phyloP scores from a whole-genome alignment of 2,113 vertebrate genomes.

The Cinclus mexicanus region DNA sequence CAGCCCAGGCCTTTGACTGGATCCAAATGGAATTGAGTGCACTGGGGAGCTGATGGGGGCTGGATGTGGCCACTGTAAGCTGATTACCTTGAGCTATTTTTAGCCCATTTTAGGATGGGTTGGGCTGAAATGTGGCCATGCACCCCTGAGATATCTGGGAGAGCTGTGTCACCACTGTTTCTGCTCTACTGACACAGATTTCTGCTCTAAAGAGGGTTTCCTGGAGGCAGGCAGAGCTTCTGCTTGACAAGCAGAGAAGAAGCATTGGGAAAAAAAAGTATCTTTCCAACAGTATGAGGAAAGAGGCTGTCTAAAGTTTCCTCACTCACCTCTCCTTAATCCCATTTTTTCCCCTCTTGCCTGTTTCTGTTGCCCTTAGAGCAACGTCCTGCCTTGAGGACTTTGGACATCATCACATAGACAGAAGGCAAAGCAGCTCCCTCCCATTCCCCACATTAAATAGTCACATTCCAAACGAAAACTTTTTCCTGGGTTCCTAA shows the following conservation, averaged over 20 bases:
- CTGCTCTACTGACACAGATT: not conserved
- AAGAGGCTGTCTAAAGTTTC: not conserved
- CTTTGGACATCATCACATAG: fast-evolving
- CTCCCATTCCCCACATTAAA: not conserved
- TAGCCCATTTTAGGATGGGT: not conserved
- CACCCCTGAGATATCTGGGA: not conserved
- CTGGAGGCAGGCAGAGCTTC: not conserved
- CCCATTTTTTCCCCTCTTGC: not conserved
- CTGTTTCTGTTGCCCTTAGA: not conserved
- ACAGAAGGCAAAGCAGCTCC: not conserved
- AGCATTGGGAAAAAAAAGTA: not conserved
- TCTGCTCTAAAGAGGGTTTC: not conserved
- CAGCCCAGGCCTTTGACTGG: not conserved
- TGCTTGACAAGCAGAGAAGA: not conserved
- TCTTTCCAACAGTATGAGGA: not conserved
- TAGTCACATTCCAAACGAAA: not conserved
- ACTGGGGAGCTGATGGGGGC: not conserved
- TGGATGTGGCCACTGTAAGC: not conserved
- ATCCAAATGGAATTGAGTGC: not conserved
- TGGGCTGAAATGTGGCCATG: not conserved
- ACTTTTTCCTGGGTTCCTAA: not conserved
- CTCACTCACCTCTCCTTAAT: not conserved
- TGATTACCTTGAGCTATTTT: not conserved
- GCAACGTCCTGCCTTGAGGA: not conserved
- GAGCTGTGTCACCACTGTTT: not conserved